Conservation (phyloP, 1,140 invertebrate species). For the Phymastichus coffea region DNA sequence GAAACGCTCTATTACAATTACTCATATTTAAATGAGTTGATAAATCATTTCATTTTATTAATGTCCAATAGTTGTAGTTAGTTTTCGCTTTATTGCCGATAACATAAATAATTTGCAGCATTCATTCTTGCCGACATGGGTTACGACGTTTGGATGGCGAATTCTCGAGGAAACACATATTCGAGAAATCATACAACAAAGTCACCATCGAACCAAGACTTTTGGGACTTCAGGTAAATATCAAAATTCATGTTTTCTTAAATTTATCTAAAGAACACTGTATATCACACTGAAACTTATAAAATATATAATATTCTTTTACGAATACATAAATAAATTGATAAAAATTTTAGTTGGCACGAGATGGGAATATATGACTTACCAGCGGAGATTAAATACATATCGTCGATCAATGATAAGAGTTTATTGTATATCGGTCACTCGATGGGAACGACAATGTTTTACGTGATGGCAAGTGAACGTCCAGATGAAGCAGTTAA, state of each 20-base stretch:
- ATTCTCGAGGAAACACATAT: constrained; percentile 69
- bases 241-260: not conserved
- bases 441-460: constrained; percentile 65
- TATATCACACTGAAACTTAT: not conserved
- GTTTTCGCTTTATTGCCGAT: too few relatives aligned
- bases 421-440: constrained; percentile 60
- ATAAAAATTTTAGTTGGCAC: constrained; percentile 58
- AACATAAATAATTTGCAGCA: constrained; percentile 32
- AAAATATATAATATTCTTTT: not conserved
- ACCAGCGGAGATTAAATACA: constrained; percentile 64
- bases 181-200: constrained; percentile 61
- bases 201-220: constrained; percentile 54
- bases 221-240: constrained; percentile 56
- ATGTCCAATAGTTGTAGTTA: too few relatives aligned
- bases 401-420: constrained; percentile 48
- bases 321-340: constrained; percentile 51
- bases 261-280: not conserved
- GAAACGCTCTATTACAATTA: constrained; percentile 62
- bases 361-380: constrained; percentile 68
- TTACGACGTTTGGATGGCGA: constrained; percentile 75
- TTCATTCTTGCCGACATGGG: constrained; percentile 61
- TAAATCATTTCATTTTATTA: too few relatives aligned
- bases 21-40: not conserved
- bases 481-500: constrained; percentile 53
- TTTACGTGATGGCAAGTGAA: constrained; percentile 63